phyloP scores from a whole-genome alignment of 2,797 vertebrate species.

The Scolopax rusticola region DNA sequence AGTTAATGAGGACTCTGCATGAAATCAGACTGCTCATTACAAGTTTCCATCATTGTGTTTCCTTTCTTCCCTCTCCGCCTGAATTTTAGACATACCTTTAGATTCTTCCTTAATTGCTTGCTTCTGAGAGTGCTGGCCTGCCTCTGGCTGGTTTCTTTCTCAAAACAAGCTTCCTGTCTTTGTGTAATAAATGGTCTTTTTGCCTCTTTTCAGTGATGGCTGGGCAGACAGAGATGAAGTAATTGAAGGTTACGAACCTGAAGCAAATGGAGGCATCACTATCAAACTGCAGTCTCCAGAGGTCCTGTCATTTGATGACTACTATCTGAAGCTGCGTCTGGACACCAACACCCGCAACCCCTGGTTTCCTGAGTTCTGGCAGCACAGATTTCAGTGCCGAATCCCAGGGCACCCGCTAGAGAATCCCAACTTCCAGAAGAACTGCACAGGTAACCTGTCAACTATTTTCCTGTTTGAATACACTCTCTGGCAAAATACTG shows the following conservation, averaged over 20 bases:
- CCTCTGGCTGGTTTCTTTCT: background rate
- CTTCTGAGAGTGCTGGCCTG: background rate
- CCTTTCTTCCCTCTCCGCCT: background rate
- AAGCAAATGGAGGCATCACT: constrained; percentile 97
- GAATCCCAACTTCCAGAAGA: constrained; percentile 92
- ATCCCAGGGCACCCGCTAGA: constrained; percentile 91
- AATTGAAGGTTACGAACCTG: constrained; percentile 95
- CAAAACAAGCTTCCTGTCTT: background rate
- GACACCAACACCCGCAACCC: constrained; percentile 94
- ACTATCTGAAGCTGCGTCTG: constrained; percentile 93
- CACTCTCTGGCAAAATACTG: background rate
- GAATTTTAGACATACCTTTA: background rate
- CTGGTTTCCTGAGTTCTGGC: constrained; percentile 99
- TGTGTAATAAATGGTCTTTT: background rate
- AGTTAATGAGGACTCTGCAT: constrained; percentile 6
- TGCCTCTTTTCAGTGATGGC: constrained; percentile 87
- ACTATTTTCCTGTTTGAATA: background rate
- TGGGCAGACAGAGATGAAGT: constrained; percentile 99
- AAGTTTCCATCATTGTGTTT: background rate
- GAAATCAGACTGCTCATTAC: constrained; percentile 12
- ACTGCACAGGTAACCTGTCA: constrained; percentile 89
- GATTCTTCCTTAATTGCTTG: background rate
- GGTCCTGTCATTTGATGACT: constrained; percentile 93
- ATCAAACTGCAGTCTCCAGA: constrained; percentile 96
- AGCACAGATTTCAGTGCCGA: constrained; percentile 97